Percentiles rank a stretch among this genome's conserved stretches.
These are phyloP conservation scores for Orthosia cruda DNA, from an alignment of 2,888 invertebrate genomes.

Conservation along the genomic window DNA sequence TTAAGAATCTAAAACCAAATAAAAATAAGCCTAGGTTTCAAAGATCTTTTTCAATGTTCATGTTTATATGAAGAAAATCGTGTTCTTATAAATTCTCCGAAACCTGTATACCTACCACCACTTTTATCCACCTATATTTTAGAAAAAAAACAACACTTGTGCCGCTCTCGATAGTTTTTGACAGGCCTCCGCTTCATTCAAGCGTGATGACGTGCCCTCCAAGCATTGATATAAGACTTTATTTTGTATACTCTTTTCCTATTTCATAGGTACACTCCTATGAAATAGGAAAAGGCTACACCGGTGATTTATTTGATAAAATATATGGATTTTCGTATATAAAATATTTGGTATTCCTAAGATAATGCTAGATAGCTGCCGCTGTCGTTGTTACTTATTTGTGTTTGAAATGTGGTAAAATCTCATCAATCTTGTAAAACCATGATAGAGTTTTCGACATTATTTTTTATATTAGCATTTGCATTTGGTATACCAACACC, in stretches of 20 bases:
- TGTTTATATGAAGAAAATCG: background rate
- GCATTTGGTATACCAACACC: no score
- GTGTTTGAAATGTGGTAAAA: background rate
- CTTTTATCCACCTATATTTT: conserved; percentile 35
- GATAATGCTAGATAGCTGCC: background rate
- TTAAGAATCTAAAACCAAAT: background rate
- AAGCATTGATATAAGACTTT: conserved; percentile 60
- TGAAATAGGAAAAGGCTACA: no score
- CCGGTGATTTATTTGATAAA: conserved; percentile 24
- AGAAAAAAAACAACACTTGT: conserved; percentile 2
- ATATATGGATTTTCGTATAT: background rate
- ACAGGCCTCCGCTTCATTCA: conserved; percentile 57
- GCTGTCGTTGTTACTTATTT: background rate
- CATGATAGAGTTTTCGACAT: no score
- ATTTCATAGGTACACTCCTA: conserved; percentile 37
- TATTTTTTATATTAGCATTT: no score
- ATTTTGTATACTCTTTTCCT: conserved; percentile 57
- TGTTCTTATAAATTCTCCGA: background rate
- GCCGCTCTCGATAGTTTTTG: conserved; percentile 46
- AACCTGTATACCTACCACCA: conserved; percentile 3
- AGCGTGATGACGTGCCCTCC: conserved; percentile 57
- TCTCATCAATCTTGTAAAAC: no score
- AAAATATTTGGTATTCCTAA: background rate
- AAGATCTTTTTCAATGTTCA: background rate
- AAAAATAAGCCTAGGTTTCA: background rate